These are phyloP conservation scores for Leptopilina boulardi DNA, from an alignment of 1,140 invertebrate genomes.

Conservation along the genomic window DNA sequence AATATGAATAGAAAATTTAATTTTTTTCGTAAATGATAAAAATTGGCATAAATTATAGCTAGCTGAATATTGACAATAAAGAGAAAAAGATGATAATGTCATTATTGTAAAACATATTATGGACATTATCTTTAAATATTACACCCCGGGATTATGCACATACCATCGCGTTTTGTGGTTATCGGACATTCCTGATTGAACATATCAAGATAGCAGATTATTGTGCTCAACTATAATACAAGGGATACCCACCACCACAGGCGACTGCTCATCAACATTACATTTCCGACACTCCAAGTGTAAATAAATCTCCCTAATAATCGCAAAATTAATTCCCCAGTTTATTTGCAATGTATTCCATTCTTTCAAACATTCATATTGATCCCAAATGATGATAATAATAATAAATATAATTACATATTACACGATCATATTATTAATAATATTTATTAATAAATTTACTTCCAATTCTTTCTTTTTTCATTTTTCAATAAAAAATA, in stretches of 20 bases:
- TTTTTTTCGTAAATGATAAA: too few species aligned
- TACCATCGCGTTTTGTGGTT: slow-evolving; percentile 32
- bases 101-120: not conserved
- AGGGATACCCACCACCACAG: not conserved
- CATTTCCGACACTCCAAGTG: not conserved
- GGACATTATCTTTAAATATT: slow-evolving; percentile 25
- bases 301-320: not conserved
- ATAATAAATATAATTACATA: too few species aligned
- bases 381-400: too few species aligned
- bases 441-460: too few species aligned
- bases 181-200: slow-evolving; percentile 32
- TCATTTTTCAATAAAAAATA: too few species aligned
- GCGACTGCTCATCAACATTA: slow-evolving; percentile 18
- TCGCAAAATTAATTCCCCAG: not conserved
- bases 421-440: too few species aligned
- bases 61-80: not conserved
- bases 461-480: too few species aligned
- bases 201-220: slow-evolving; percentile 25
- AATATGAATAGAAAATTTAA: too few species aligned
- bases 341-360: not conserved
- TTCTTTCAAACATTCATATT: not conserved
- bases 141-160: slow-evolving; percentile 9
- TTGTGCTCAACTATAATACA: slow-evolving; percentile 4
- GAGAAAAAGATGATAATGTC: not conserved
- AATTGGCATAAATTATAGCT: too few species aligned